Conservation (phyloP, 2,113 vertebrate species). For the Corvus hawaiiensis region DNA sequence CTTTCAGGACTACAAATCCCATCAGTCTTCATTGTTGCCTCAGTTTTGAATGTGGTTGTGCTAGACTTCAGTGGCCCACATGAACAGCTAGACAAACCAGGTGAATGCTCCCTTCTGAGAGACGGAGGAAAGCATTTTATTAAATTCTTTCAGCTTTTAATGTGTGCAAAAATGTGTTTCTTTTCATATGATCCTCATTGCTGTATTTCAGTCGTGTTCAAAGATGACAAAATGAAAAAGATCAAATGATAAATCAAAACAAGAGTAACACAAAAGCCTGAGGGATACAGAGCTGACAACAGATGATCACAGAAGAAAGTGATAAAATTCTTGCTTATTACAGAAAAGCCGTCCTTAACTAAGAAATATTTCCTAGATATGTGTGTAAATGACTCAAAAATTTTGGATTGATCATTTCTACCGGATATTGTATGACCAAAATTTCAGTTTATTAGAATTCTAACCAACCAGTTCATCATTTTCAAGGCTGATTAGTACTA, state of each 20-base stretch:
- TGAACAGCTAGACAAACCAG: not conserved
- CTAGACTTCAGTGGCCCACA: not conserved
- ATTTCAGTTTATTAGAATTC: not conserved
- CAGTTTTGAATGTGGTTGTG: not conserved
- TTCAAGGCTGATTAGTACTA: constrained; percentile 22
- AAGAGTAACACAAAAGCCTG: constrained; percentile 52
- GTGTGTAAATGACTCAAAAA: not conserved
- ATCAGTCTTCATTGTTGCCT: not conserved
- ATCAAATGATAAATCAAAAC: constrained; percentile 62
- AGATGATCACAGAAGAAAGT: constrained; percentile 53
- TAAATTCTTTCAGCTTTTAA: constrained; percentile 6
- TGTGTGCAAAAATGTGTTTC: not conserved
- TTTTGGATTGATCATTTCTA: not conserved
- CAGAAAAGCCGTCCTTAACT: not conserved
- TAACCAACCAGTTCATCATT: not conserved
- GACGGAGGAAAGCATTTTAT: not conserved
- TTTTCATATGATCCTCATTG: constrained; percentile 26
- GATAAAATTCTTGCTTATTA: constrained; percentile 44
- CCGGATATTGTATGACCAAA: not conserved
- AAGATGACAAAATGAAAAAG: constrained; percentile 61
- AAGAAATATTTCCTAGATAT: constrained; percentile 7
- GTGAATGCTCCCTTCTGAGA: not conserved
- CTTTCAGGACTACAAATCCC: not conserved
- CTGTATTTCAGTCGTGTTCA: constrained; percentile 27
- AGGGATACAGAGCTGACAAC: constrained; percentile 50